phyloP scores from a whole-genome alignment of 2,888 invertebrate genomes.

The Drosophila pullipes region DNA sequence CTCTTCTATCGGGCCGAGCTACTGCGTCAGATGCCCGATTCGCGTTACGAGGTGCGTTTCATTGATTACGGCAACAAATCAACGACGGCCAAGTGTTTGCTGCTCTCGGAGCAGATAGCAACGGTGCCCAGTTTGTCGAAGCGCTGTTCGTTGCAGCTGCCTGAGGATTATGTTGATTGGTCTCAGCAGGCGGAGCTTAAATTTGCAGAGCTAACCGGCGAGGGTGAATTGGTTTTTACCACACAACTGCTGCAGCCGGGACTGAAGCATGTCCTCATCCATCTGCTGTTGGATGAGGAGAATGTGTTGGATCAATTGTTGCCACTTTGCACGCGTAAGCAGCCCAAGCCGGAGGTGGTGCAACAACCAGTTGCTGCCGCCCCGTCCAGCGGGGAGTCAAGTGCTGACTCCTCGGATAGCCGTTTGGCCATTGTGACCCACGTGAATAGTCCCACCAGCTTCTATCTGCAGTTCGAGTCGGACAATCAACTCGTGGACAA shows the following conservation, averaged over 20 bases:
- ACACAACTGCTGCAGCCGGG: conserved; percentile 89
- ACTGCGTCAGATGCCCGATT: conserved; percentile 86
- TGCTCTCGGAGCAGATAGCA: conserved; percentile 88
- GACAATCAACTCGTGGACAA: conserved; percentile 59
- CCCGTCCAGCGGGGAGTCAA: conserved; percentile 37
- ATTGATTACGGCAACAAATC: conserved; percentile 90
- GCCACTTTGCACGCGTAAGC: conserved; percentile 86
- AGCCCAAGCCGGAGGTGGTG: conserved; percentile 9
- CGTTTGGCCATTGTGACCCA: conserved; percentile 89
- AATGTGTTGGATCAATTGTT: conserved; percentile 88
- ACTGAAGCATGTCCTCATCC: conserved; percentile 88
- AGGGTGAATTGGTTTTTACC: conserved; percentile 90
- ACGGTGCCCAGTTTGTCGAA: conserved; percentile 87
- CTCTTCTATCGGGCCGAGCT: conserved; percentile 90
- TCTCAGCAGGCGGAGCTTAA: conserved; percentile 88
- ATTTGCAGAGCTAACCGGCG: conserved; percentile 89
- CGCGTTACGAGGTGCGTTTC: conserved; percentile 88
- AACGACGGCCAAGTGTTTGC: conserved; percentile 87
- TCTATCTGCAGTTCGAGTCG: conserved; percentile 91
- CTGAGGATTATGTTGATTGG: conserved; percentile 88
- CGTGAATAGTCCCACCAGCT: conserved; percentile 90
- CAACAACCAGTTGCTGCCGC: conserved; percentile 37
- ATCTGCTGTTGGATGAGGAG: conserved; percentile 87
- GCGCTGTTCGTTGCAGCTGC: conserved; percentile 88
- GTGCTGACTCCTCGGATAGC: conserved; percentile 32